Percentiles rank a stretch among this genome's conserved stretches.
Evolutionary conservation across 2,888 invertebrate genomes (phyloP).

Genomic region (Drepanosiphum platanoidis): DNA sequence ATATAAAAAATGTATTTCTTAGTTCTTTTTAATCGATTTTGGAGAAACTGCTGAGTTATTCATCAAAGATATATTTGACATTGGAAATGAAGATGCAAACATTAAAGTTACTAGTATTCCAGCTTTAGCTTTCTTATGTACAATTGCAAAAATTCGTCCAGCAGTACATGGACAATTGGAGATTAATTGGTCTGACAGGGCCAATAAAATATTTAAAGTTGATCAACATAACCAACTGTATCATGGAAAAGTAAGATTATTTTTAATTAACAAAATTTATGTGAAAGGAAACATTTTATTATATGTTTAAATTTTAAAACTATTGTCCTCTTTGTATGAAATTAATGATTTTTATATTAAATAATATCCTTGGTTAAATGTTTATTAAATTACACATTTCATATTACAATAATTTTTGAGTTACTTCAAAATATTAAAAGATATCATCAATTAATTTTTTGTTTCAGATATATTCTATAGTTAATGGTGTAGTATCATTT

Average conservation of each 20-base stretch:
- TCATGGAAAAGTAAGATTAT: slow-evolving; percentile 7
- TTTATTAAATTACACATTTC: too few species aligned
- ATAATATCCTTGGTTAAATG: too few species aligned
- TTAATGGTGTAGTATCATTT: slow-evolving; percentile 77
- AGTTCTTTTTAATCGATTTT: slow-evolving; percentile 83
- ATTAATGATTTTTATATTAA: background rate
- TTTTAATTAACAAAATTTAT: background rate
- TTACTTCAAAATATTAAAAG: background rate
- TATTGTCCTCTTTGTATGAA: too few species aligned
- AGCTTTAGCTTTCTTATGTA: slow-evolving; percentile 78
- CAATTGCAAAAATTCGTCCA: slow-evolving; percentile 77
- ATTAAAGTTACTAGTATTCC: slow-evolving; percentile 67
- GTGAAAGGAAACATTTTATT: background rate
- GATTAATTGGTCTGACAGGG: slow-evolving; percentile 74
- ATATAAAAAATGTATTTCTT: slow-evolving; percentile 55
- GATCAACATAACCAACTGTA: background rate
- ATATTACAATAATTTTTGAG: too few species aligned
- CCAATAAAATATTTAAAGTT: slow-evolving; percentile 69
- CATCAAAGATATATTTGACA: slow-evolving; percentile 68
- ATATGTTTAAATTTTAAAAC: background rate
- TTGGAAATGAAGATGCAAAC: slow-evolving; percentile 65
- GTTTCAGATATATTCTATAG: slow-evolving; percentile 79
- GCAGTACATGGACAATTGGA: slow-evolving; percentile 72
- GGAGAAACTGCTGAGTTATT: slow-evolving; percentile 73
- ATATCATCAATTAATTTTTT: slow-evolving; percentile 30